phyloP scores from a whole-genome alignment of 2,113 vertebrate species.

The Diglossa brunneiventris region DNA sequence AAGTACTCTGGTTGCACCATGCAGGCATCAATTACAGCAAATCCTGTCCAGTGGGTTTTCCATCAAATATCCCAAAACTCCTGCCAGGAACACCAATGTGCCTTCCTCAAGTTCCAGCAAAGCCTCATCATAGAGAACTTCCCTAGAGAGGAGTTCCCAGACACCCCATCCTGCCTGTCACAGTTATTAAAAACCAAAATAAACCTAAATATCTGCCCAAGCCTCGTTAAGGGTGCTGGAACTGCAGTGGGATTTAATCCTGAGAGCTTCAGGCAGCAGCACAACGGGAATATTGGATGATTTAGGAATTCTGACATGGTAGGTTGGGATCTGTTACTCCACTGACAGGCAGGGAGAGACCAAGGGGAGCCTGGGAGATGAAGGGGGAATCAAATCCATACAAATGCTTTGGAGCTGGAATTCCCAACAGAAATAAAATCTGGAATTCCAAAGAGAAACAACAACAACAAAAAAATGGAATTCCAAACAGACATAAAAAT shows the following conservation, averaged over 20 bases:
- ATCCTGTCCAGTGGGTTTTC: background rate
- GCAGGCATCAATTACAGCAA: background rate
- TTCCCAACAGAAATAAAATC: background rate
- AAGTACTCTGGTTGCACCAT: background rate
- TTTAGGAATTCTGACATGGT: background rate
- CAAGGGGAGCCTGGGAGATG: constrained; percentile 3
- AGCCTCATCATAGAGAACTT: background rate
- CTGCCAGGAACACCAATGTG: rapidly evolving
- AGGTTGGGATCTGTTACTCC: background rate
- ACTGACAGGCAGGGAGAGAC: background rate
- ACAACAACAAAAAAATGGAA: too few relatives aligned
- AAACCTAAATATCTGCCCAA: background rate
- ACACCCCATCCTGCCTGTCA: too few relatives aligned
- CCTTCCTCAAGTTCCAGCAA: background rate
- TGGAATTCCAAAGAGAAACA: background rate
- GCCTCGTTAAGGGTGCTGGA: background rate
- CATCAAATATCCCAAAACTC: background rate
- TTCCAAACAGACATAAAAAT: background rate
- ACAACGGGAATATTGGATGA: background rate
- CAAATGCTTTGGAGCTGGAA: background rate
- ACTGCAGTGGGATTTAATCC: background rate
- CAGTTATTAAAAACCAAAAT: background rate
- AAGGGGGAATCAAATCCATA: background rate
- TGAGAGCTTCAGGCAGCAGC: background rate
- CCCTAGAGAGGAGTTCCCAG: background rate